These are phyloP conservation scores for Falco biarmicus DNA, from an alignment of 2,797 vertebrate genomes.

Conservation along the genomic window DNA sequence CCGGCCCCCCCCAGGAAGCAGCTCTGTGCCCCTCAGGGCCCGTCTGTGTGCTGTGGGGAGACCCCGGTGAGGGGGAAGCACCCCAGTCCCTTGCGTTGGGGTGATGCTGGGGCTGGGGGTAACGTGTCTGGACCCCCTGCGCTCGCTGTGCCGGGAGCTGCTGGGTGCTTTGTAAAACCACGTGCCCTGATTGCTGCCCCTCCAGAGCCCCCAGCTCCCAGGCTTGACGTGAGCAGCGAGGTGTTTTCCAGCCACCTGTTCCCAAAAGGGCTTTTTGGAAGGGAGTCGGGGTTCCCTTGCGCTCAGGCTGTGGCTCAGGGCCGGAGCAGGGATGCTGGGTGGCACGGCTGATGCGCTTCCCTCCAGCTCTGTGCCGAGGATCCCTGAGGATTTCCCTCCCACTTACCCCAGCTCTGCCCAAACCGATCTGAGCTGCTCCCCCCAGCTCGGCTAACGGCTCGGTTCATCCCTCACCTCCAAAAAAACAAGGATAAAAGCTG, in stretches of 20 bases:
- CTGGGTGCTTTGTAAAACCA: too few species aligned
- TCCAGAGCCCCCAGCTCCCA: too few species aligned
- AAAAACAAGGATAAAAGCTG: not conserved
- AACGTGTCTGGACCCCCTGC: not conserved
- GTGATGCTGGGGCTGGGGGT: not conserved
- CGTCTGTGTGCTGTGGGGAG: rapidly evolving
- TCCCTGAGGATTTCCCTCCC: not conserved
- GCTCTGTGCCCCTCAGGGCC: not conserved
- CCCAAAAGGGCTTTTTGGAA: not conserved
- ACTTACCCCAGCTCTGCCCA: not conserved
- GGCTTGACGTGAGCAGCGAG: not conserved
- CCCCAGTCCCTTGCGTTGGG: not conserved
- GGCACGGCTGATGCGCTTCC: not conserved
- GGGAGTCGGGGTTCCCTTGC: rapidly evolving
- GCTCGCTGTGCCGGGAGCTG: too few species aligned
- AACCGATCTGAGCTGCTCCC: not conserved
- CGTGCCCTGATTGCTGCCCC: too few species aligned
- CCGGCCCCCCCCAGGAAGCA: not conserved
- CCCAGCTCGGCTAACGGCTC: not conserved
- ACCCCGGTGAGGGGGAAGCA: rapidly evolving
- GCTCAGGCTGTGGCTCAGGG: not conserved
- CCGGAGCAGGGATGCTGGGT: not conserved
- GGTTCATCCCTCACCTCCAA: not conserved
- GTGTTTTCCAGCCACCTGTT: not conserved
- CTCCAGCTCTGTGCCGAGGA: not conserved